phyloP scores from a whole-genome alignment of 2,888 invertebrate species.

The Chironomus tentans region DNA sequence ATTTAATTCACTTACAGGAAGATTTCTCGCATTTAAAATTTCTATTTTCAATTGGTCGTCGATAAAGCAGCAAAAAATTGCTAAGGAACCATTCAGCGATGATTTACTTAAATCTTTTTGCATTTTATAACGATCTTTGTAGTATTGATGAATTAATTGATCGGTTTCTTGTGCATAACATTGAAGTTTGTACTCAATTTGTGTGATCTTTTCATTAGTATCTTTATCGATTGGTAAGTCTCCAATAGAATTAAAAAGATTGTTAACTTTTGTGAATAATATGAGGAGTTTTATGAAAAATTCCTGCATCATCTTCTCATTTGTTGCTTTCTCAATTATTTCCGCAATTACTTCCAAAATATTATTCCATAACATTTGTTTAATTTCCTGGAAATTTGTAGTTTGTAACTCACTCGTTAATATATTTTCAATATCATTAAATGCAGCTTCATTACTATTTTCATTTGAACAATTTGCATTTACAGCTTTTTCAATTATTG shows the following conservation, averaged over 20 bases:
- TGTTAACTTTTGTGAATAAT: neutral
- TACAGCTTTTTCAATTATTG: neutral
- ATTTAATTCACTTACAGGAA: neutral
- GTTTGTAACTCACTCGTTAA: neutral
- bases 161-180: neutral
- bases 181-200: neutral
- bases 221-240: too few relatives aligned
- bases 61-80: neutral
- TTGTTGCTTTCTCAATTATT: neutral
- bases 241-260: neutral
- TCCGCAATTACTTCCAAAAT: neutral
- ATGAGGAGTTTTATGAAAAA: neutral
- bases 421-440: neutral
- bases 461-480: neutral
- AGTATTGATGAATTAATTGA: conserved; percentile 13
- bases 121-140: conserved; percentile 5
- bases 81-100: neutral
- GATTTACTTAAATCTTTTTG: neutral
- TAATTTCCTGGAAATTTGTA: neutral
- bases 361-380: neutral
- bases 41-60: neutral
- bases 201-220: neutral
- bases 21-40: conserved; percentile 11
- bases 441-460: neutral
- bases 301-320: neutral